Base-by-base conservation (phyloP, 2,797 vertebrate species). In the Urocyon cinereoargenteus region DNA sequence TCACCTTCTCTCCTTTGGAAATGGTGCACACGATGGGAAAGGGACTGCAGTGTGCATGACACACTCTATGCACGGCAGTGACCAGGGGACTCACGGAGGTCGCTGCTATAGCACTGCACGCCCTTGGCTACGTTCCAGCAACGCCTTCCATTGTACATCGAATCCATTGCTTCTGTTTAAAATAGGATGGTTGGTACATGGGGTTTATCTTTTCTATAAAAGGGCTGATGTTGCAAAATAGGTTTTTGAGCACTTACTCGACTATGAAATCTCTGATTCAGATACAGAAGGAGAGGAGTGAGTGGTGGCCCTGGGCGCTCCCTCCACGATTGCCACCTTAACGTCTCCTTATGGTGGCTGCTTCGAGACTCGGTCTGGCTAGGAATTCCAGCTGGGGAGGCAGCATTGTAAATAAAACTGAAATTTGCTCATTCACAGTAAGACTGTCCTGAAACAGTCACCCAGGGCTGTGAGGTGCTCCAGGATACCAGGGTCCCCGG, bases 31-130 rank as follows among this genome's bases (percentile, higher is more conserved):
- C 24, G 18, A 0, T 2, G 70, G 34, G 49, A 5, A n/a, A 9
- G n/a, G 64, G 15, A 12, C 5, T 19, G 40, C 9, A 5, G 21
- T 2, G 24, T 86, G 57, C 2, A 0, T 2, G 3, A 4, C 0
- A 1, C 31, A 2, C 73, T 10, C 55, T 28, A n/a, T n/a, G 21
- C 51, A 26, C 3, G 7, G 0, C 26, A 8, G 10, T 21, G 45
- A 40, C 55, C 2, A 0, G 6, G 45, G 68, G 6, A 19, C 22
- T 68, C n/a, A 5, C 3, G 57, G 75, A 19, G 79, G 73, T 61
- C 70, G 49, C 61, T 36, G 87, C 49, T 16, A 6, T 22, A 9
- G 57, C 22, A 5, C n/a, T 34, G 10, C 3, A 26, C 10, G 34
- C 34, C 22, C 72, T 24, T 36, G 87, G 78, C 90, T 59, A 1